Base-by-base conservation (phyloP, 2,888 invertebrate species). In the Invenusta paracnida region DNA sequence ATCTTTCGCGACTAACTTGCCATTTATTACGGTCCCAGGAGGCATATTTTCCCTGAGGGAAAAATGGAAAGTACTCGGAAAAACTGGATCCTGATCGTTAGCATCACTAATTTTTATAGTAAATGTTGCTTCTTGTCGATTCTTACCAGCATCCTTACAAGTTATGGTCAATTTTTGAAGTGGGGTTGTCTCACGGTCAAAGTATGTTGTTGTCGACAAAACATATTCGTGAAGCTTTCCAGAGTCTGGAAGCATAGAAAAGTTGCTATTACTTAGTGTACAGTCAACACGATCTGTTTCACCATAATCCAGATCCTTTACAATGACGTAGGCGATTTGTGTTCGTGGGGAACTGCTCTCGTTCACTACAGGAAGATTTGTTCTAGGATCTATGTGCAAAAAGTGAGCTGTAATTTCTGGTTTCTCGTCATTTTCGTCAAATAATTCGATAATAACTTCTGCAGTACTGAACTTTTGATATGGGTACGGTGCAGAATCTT, bases 141-240 rank as follows among this genome's bases (percentile, higher is more conserved):
- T 84, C 0, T 29, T 25, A 23, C 1, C 84, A 25, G 25, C 27
- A 29, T 84, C 84, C 28, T 66, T 17, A 67, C 84, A 84, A 0
- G 30, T n/a, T 28, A 84, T 84, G 29, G 66, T 67, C 1, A 73
- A 28, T 27, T 28, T 84, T 25, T 84, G 67, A 28, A 67, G 23
- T 67, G 84, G 73, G 27, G 27, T 84, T 67, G 66, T 67, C 67
- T 84, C 84, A 1, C 84, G 25, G 29, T 84, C 84, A 84, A 84
- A 84, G 25, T 11, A 67, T 27, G 67, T 29, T 1, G 1, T 25
- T 2, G 84, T 67, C 0, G 73, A 23, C 27, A 84, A 1, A 23
- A 28, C 29, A 29, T 67, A 84, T 17, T 81, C 84, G 23, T 84
- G 66, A 1, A 17, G 27, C 17, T 67, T 84, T 23, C 67, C 27